Conservation (phyloP, 2,797 vertebrate genomes). For the Halcyon leucocephala region DNA sequence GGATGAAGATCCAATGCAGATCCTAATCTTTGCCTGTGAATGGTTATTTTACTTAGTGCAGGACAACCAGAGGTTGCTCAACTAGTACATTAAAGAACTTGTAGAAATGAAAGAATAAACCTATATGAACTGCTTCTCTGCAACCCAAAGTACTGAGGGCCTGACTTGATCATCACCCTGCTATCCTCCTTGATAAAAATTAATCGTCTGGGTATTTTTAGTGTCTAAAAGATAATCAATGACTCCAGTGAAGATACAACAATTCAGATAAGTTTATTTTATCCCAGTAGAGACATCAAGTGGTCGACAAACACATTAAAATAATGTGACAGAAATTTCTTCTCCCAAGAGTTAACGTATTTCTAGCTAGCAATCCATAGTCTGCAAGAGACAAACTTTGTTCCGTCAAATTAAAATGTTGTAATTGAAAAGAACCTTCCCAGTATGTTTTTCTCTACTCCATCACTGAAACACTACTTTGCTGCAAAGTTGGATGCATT, state of each 20-base stretch:
- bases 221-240: background rate
- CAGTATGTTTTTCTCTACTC: background rate
- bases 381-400: conserved; percentile 1
- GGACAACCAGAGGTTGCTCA: background rate
- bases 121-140: background rate
- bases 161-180: background rate
- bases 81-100: background rate
- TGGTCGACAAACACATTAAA: background rate
- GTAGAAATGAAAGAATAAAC: background rate
- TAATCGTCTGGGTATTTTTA: background rate
- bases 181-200: background rate
- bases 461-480: conserved; percentile 12
- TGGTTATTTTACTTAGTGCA: background rate
- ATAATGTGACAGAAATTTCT: background rate
- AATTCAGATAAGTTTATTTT: background rate
- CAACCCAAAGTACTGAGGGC: background rate
- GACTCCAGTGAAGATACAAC: background rate
- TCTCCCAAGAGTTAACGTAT: background rate
- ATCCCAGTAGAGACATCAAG: background rate
- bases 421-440: background rate
- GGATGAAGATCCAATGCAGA: background rate
- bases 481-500: conserved; percentile 9
- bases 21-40: background rate
- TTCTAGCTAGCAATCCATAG: background rate
- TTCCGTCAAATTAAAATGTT: background rate